These are phyloP conservation scores for Rhimphoctona megacephalus DNA, from an alignment of 2,888 invertebrate genomes.

Conservation along the genomic window DNA sequence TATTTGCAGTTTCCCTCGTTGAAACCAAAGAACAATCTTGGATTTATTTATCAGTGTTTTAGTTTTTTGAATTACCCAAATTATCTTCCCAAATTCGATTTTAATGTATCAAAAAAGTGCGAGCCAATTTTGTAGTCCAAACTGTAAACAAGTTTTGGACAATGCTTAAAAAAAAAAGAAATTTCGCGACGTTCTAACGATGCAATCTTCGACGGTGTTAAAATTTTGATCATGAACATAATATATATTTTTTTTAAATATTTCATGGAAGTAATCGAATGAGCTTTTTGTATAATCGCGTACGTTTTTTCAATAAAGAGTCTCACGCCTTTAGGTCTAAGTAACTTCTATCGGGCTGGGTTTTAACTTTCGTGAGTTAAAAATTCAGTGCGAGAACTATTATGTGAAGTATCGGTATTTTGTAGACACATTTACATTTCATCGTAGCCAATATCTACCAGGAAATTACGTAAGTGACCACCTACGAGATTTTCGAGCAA, in stretches of 20 bases:
- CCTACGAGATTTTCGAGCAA: slow-evolving; percentile 71
- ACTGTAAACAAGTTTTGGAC: background rate
- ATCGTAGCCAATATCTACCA: slow-evolving; percentile 58
- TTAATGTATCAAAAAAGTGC: background rate
- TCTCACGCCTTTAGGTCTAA: slow-evolving; percentile 18
- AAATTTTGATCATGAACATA: background rate
- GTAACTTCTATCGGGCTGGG: slow-evolving; percentile 4
- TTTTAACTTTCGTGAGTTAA: background rate
- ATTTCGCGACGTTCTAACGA: background rate
- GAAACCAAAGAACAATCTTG: no score
- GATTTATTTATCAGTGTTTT: background rate
- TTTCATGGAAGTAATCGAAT: slow-evolving; percentile 10
- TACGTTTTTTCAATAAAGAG: slow-evolving; percentile 49
- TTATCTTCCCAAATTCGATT: background rate
- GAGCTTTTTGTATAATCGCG: slow-evolving; percentile 37
- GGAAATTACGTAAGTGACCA: slow-evolving; percentile 76
- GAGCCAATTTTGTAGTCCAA: background rate
- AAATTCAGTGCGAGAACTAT: slow-evolving; percentile 13
- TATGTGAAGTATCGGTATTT: slow-evolving; percentile 32
- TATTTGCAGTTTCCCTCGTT: no score
- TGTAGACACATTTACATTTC: slow-evolving; percentile 18
- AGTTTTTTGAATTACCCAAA: background rate
- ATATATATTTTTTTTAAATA: no score
- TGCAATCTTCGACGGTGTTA: background rate
- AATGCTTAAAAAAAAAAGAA: slow-evolving; percentile 22